Conservation (phyloP, 2,797 vertebrate genomes). For the Chaenodraco wilsoni region DNA sequence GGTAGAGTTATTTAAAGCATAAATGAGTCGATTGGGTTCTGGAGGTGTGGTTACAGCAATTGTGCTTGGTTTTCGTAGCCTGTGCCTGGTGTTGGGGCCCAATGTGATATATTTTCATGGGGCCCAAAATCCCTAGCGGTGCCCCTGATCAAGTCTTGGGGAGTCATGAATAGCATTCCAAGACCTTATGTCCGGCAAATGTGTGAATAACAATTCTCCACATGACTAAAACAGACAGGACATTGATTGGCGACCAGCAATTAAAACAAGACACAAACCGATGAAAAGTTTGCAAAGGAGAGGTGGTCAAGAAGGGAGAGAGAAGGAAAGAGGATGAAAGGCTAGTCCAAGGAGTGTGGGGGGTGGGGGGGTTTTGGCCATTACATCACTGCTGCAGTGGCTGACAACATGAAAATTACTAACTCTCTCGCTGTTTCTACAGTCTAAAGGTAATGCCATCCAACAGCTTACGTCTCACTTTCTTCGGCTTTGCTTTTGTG, state of each 20-base stretch:
- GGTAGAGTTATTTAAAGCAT: too few species aligned
- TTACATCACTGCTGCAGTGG: slow-evolving; percentile 78
- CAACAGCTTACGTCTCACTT: not conserved
- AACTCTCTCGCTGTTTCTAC: slow-evolving; percentile 4
- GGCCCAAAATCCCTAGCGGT: too few species aligned
- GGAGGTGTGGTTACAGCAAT: too few species aligned
- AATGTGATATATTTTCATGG: too few species aligned
- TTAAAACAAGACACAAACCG: slow-evolving; percentile 27
- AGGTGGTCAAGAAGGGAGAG: slow-evolving; percentile 34
- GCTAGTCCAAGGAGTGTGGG: slow-evolving; percentile 38
- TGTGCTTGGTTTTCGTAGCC: too few species aligned
- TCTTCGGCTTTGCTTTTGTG: not conserved
- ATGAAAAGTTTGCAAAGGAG: slow-evolving; percentile 29
- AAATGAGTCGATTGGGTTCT: too few species aligned
- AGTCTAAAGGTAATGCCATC: slow-evolving; percentile 17
- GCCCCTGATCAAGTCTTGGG: not conserved
- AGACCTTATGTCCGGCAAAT: not conserved
- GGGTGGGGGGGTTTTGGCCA: slow-evolving; percentile 54
- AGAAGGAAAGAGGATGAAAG: slow-evolving; percentile 37
- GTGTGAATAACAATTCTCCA: not conserved
- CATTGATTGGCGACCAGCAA: not conserved
- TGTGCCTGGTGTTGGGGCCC: too few species aligned
- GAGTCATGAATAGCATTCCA: not conserved
- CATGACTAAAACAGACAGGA: slow-evolving; percentile 12
- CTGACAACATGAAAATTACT: slow-evolving; percentile 52